phyloP scores from a whole-genome alignment of 2,113 vertebrate genomes.

The Varanus salvator region DNA sequence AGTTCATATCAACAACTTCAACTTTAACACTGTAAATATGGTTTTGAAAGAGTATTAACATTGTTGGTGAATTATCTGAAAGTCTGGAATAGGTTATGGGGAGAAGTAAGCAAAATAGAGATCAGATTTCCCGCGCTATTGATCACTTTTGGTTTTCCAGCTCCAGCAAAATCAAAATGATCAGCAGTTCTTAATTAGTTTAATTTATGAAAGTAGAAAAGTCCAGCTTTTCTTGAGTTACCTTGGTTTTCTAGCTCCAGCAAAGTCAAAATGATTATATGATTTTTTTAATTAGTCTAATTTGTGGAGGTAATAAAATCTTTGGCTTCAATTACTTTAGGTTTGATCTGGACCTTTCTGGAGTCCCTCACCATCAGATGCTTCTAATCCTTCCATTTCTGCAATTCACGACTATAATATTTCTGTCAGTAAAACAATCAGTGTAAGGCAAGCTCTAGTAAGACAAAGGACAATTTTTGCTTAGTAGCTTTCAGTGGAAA shows the following conservation, averaged over 20 bases:
- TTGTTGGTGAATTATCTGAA: neutral
- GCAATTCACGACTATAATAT: no score
- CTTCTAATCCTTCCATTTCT: no score
- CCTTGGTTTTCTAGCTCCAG: neutral
- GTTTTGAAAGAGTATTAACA: neutral
- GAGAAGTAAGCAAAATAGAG: neutral
- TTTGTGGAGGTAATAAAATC: no score
- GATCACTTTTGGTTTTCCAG: neutral
- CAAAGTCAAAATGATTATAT: no score
- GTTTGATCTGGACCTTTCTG: no score
- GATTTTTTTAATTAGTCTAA: no score
- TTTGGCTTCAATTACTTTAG: no score
- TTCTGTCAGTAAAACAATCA: no score
- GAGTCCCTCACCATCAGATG: no score
- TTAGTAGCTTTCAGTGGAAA: no score
- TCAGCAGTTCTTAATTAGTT: neutral
- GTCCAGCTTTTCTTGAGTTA: neutral
- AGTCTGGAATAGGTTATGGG: neutral
- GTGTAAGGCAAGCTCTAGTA: no score
- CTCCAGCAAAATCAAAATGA: neutral
- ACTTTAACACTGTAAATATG: neutral
- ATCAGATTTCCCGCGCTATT: neutral
- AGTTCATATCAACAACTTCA: neutral
- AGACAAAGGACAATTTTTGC: no score
- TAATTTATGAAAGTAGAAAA: neutral